Evolutionary conservation across 64 coral and sea anemone species (phyloP).

Genomic region (Dendrophyllia cribrosa): DNA sequence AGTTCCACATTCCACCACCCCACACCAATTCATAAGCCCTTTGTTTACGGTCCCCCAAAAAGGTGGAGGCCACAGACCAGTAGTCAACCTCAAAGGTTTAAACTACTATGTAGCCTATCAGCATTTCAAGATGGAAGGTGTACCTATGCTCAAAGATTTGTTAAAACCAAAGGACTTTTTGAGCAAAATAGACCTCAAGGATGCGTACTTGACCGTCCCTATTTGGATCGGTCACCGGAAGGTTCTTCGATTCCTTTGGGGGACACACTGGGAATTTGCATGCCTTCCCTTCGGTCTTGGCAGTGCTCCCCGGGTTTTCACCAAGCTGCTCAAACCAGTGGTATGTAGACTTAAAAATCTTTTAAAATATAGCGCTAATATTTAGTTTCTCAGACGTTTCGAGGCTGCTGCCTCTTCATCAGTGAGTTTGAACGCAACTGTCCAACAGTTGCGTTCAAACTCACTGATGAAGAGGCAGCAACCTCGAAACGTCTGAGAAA

Average conservation of each 20-base stretch:
- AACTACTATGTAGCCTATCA: constrained; percentile 6
- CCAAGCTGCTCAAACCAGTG: too few relatives aligned
- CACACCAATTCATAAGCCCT: constrained; percentile 16
- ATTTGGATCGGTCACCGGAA: background rate
- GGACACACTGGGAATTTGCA: background rate
- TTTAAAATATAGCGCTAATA: too few relatives aligned
- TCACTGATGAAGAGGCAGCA: too few relatives aligned
- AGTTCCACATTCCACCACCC: background rate
- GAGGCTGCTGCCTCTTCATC: too few relatives aligned
- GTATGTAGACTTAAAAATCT: too few relatives aligned
- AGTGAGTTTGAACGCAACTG: too few relatives aligned
- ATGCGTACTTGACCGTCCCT: constrained; percentile 40
- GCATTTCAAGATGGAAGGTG: constrained; percentile 56
- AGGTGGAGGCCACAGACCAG: constrained; percentile 46
- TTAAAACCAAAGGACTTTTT: background rate
- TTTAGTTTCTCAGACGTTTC: too few relatives aligned
- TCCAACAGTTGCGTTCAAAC: too few relatives aligned
- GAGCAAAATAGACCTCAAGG: constrained; percentile 36
- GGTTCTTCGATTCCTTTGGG: constrained; percentile 28
- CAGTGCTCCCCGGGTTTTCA: too few relatives aligned
- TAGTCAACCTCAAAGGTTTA: constrained; percentile 24
- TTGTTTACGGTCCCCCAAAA: constrained; percentile 42
- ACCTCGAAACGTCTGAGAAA: too few relatives aligned
- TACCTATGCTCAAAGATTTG: constrained; percentile 4
- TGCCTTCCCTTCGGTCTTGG: too few relatives aligned